Conservation (phyloP, 2,113 vertebrate genomes). For the Coregonus clupeaformis region DNA sequence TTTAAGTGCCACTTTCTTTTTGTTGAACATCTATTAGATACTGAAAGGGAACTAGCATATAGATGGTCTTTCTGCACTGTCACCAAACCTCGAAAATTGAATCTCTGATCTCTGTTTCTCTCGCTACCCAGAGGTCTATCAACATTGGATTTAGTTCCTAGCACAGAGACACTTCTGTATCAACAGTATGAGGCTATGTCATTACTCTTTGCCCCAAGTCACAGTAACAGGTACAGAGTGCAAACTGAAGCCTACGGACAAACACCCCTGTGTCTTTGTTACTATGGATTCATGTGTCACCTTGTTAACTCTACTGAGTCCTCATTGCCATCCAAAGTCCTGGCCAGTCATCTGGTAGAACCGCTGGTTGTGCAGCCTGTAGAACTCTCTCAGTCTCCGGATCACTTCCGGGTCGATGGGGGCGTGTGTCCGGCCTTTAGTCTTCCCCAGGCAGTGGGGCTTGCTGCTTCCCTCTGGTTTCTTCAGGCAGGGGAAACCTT, state of each 20-base stretch:
- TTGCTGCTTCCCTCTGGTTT: constrained; percentile 80
- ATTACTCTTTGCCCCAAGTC: not conserved
- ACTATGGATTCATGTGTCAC: constrained; percentile 9
- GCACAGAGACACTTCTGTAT: not conserved
- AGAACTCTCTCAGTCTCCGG: constrained; percentile 74
- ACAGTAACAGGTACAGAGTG: not conserved
- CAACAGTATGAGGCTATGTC: not conserved
- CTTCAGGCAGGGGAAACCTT: constrained; percentile 81
- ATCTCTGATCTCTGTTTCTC: not conserved
- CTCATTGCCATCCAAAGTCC: constrained; percentile 80
- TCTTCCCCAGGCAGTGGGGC: constrained; percentile 81
- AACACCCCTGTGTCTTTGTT: constrained; percentile 4
- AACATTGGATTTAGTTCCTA: no score
- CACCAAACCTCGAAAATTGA: not conserved
- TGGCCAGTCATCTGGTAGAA: constrained; percentile 78
- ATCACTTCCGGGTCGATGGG: constrained; percentile 68
- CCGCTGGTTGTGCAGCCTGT: constrained; percentile 73
- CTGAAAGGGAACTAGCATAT: not conserved
- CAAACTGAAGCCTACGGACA: no score
- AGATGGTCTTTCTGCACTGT: not conserved
- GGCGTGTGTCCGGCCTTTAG: constrained; percentile 76
- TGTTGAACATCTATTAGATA: not conserved
- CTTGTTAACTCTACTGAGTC: not conserved
- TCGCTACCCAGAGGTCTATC: not conserved
- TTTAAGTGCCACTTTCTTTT: no score